phyloP scores from a whole-genome alignment of 1,140 invertebrate genomes.

The Odontomachus brunneus region DNA sequence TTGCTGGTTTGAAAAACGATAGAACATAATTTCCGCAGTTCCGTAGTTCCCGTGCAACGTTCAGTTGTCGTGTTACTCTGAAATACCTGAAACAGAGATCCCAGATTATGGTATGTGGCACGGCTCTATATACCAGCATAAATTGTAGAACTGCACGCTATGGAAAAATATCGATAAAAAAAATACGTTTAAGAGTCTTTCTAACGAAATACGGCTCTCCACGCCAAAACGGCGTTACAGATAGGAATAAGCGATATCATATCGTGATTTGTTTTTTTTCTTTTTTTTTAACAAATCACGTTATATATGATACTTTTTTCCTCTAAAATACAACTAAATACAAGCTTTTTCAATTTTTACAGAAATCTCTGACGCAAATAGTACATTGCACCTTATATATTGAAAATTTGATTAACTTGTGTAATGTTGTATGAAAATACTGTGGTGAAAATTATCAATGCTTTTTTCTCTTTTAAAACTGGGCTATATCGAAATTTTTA shows the following conservation, averaged over 20 bases:
- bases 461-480: too few relatives aligned
- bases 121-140: background rate
- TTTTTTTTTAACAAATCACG: background rate
- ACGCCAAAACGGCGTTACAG: background rate
- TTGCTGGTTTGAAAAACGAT: constrained; percentile 43
- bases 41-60: background rate
- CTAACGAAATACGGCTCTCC: background rate
- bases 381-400: background rate
- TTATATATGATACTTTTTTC: background rate
- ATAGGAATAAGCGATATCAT: too few relatives aligned
- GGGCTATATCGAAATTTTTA: too few relatives aligned
- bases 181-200: background rate
- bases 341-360: background rate
- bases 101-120: constrained; percentile 26
- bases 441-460: too few relatives aligned
- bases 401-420: too few relatives aligned
- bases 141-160: constrained; percentile 48
- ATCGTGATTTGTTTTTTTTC: too few relatives aligned
- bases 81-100: constrained; percentile 42
- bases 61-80: constrained; percentile 32
- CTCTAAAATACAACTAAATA: background rate
- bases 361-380: background rate
- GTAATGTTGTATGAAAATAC: too few relatives aligned
- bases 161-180: constrained; percentile 26
- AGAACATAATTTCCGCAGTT: background rate